phyloP scores from a whole-genome alignment of 2,113 vertebrate genomes.

The Alligator mississippiensis region DNA sequence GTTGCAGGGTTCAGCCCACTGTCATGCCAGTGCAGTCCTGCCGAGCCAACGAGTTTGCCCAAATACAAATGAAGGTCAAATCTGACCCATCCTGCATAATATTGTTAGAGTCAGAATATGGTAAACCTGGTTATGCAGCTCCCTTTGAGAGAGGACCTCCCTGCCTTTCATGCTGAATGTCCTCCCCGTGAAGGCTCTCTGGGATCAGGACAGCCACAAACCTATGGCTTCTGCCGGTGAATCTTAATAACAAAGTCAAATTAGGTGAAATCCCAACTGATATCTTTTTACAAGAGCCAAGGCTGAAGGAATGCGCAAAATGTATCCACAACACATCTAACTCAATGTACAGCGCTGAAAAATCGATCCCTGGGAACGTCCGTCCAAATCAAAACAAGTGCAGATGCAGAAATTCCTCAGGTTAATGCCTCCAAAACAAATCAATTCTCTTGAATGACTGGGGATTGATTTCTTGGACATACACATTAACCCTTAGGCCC shows the following conservation, averaged over 20 bases:
- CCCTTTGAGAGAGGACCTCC: neutral
- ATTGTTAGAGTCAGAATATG: neutral
- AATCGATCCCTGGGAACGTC: slow-evolving; percentile 44
- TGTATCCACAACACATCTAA: slow-evolving; percentile 30
- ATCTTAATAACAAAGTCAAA: slow-evolving; percentile 26
- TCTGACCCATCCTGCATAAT: neutral
- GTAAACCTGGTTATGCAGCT: neutral
- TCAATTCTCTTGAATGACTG: slow-evolving; percentile 37
- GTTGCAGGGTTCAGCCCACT: neutral
- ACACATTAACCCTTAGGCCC: neutral
- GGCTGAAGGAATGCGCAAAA: neutral
- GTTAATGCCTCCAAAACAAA: slow-evolving; percentile 60
- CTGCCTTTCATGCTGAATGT: neutral
- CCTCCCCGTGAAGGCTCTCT: neutral
- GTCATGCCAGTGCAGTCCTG: rapidly evolving
- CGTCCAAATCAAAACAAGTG: slow-evolving; percentile 45
- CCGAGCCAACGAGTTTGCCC: neutral
- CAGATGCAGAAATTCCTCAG: slow-evolving; percentile 40
- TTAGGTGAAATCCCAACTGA: slow-evolving; percentile 32
- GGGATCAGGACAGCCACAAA: neutral
- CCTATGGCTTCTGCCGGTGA: neutral
- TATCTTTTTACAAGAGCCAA: slow-evolving; percentile 10
- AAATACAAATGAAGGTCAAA: rapidly evolving
- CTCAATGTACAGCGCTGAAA: slow-evolving; percentile 37
- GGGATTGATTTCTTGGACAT: slow-evolving; percentile 28